Base-by-base conservation (phyloP, 2,797 vertebrate species). In the Halcyon badia region DNA sequence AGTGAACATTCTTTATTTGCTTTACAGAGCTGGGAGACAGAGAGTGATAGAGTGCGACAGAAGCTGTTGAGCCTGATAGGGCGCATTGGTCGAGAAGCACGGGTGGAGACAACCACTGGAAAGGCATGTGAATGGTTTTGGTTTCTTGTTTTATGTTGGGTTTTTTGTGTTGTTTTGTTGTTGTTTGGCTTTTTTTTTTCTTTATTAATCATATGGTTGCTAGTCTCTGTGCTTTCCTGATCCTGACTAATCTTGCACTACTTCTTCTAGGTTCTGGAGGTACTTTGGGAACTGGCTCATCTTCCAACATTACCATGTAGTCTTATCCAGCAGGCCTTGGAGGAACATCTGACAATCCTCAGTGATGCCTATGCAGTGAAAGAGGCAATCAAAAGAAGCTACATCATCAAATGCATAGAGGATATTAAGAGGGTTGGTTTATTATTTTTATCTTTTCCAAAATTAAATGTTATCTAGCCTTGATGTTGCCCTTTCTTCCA, bases 381-480 rank as follows among this genome's bases (percentile, higher is more conserved):
- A 96, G 99, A 99, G 96, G 98, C 99, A 0, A 97, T 99, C 90
- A 99, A 99, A 97, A 99, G 99, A 97, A 99, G 98, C 97, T 99
- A 99, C 98, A 99, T 99, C 97, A 99, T 99, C 96, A 99, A 99
- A 95, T 99, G 99, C 97, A 99, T 99, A 73, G 99, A 99, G 95
- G 99, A 99, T 96, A 99, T 99, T 92, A 99, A 99, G 96, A 99
- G 99, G 99, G 99, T 99, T 97, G 97, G 98, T 94, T 91, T 95
- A 58, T 78, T 88, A 89, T 66, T 91, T 91, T 95, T 73, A 24
- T 85, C 42, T 95, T 91, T 61, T 83, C 39, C 68, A 70, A 89
- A 94, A 30, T 80, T 7, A 81, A 42, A 42, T 33, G 12, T 83
- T 83, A 20, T 6, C 51, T 91, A 93, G 91, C 39, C n/a, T 93